These are phyloP conservation scores for Furcula furcula DNA, from an alignment of 2,888 invertebrate species.

Conservation along the genomic window DNA sequence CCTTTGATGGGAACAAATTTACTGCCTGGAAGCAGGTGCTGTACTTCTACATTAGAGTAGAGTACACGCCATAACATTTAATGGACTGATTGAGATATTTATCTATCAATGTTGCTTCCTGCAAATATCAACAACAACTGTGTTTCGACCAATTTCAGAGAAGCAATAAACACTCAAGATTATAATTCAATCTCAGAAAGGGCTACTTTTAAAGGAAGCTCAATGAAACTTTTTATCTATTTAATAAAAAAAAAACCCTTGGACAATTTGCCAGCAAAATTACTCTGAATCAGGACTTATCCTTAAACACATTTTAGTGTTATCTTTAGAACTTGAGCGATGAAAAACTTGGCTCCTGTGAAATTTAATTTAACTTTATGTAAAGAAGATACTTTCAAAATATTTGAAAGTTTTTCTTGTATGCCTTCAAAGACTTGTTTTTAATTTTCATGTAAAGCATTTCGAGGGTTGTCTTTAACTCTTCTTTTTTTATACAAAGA, in stretches of 20 bases:
- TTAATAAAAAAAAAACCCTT: constrained; percentile 4
- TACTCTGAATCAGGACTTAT: constrained; percentile 1
- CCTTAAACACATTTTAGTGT: constrained; percentile 2
- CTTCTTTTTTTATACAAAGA: too few species aligned
- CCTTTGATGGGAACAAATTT: constrained; percentile 39
- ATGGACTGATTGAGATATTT: constrained; percentile 20
- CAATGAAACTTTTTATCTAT: constrained; percentile 1
- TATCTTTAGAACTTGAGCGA: constrained; percentile 4
- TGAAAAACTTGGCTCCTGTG: constrained; percentile 4
- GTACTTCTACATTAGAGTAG: constrained; percentile 13
- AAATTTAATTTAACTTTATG: constrained; percentile 19
- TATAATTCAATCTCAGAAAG: neutral
- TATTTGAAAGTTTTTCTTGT: constrained; percentile 6
- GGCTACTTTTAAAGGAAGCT: constrained; percentile 4
- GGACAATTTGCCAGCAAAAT: constrained; percentile 3
- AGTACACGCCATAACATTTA: constrained; percentile 11
- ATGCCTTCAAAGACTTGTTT: constrained; percentile 4
- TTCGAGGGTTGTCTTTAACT: too few species aligned
- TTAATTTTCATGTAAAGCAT: constrained; percentile 7
- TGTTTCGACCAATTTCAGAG: neutral
- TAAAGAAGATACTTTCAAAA: constrained; percentile 11
- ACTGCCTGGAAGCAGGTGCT: constrained; percentile 32
- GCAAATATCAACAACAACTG: neutral
- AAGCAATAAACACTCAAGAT: neutral
- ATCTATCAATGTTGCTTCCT: constrained; percentile 10